Evolutionary conservation across 2,888 invertebrate genomes (phyloP).

Genomic region (Reticulitermes lucifugus): DNA sequence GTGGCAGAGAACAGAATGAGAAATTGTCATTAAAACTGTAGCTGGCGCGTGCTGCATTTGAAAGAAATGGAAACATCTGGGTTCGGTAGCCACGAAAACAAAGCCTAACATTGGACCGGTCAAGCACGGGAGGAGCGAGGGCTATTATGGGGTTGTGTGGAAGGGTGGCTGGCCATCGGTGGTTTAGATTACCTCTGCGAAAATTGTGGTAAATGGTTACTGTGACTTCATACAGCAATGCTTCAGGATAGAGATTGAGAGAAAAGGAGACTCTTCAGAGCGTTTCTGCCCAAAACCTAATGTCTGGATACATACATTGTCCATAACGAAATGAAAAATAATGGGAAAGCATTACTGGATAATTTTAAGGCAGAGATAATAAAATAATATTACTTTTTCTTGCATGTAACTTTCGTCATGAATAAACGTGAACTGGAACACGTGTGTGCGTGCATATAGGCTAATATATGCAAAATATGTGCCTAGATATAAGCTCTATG

Average conservation of each 20-base stretch:
- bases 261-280: neutral
- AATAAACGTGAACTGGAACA: too few species aligned
- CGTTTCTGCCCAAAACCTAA: too few species aligned
- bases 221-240: neutral
- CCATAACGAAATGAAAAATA: too few species aligned
- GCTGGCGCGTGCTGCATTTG: slow-evolving; percentile 26
- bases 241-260: neutral
- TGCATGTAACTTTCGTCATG: too few species aligned
- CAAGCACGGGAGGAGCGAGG: slow-evolving; percentile 8
- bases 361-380: too few species aligned
- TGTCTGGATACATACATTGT: neutral
- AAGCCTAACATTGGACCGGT: slow-evolving; percentile 14
- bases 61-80: slow-evolving; percentile 31
- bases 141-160: slow-evolving; percentile 8
- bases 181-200: slow-evolving; percentile 26
- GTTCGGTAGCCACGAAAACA: slow-evolving; percentile 19
- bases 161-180: neutral
- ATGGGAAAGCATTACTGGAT: too few species aligned
- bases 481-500: too few species aligned
- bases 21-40: slow-evolving; percentile 36
- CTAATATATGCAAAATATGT: too few species aligned
- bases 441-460: too few species aligned
- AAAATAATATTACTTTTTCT: too few species aligned
- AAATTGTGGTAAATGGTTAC: slow-evolving; percentile 25
- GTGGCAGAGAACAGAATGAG: neutral